These are phyloP conservation scores for Thera britannica DNA, from an alignment of 2,888 invertebrate species.

Conservation along the genomic window DNA sequence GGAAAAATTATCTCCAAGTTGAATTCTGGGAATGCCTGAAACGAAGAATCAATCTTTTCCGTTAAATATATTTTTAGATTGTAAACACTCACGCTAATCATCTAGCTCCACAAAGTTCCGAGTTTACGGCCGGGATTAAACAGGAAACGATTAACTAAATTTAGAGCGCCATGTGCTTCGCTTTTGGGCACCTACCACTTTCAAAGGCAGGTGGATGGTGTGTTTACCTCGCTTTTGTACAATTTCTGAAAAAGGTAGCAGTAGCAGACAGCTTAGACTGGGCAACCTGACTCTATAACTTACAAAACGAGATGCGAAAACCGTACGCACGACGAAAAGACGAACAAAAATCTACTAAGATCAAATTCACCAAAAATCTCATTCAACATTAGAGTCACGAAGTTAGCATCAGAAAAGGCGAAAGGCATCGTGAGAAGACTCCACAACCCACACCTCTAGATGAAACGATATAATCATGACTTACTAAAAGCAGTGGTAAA, in stretches of 20 bases:
- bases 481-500: slow-evolving; percentile 28
- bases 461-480: slow-evolving; percentile 19
- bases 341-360: too few relatives aligned
- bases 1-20: background rate
- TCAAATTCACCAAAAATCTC: background rate
- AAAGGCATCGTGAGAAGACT: background rate
- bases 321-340: too few relatives aligned
- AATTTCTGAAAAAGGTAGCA: slow-evolving; percentile 1
- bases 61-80: slow-evolving; percentile 29
- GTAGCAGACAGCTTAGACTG: background rate
- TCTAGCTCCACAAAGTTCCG: slow-evolving; percentile 46
- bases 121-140: slow-evolving; percentile 58
- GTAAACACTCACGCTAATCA: slow-evolving; percentile 45
- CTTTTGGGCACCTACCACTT: slow-evolving; percentile 51
- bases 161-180: slow-evolving; percentile 67
- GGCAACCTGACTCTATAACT: background rate
- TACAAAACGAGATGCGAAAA: background rate
- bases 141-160: slow-evolving; percentile 71
- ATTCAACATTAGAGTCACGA: background rate
- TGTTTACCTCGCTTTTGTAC: slow-evolving; percentile 22
- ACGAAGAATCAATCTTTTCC: slow-evolving; percentile 5
- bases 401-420: background rate
- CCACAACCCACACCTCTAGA: background rate
- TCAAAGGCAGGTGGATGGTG: slow-evolving; percentile 56
- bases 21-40: background rate